These are phyloP conservation scores for Caenorhabditis briggsae DNA, from an alignment of 1,140 invertebrate genomes.

Conservation along the genomic window DNA sequence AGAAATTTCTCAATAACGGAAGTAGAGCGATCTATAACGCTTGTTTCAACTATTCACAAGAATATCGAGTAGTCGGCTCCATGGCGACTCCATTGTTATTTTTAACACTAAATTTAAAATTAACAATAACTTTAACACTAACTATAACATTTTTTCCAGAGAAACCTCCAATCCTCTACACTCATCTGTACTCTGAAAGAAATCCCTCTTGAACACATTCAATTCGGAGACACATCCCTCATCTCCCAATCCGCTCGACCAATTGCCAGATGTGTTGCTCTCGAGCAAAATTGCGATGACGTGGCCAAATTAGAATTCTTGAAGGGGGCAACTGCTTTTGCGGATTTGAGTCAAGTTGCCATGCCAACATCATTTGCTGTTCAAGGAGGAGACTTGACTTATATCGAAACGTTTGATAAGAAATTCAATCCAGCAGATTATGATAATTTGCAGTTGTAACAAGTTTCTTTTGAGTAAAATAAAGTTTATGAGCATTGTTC, in stretches of 20 bases:
- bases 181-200: too few relatives aligned
- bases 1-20: too few relatives aligned
- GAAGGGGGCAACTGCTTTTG: background rate
- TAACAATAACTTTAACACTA: too few relatives aligned
- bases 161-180: too few relatives aligned
- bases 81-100: too few relatives aligned
- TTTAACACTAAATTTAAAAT: too few relatives aligned
- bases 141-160: too few relatives aligned
- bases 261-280: background rate
- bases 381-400: background rate
- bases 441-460: constrained; percentile 6
- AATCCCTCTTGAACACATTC: too few relatives aligned
- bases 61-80: too few relatives aligned
- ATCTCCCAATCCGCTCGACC: background rate
- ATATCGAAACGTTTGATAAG: background rate
- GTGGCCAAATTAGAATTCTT: background rate
- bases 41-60: too few relatives aligned
- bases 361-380: background rate
- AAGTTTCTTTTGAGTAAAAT: background rate
- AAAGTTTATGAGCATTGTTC: background rate
- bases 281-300: background rate
- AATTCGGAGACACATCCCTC: too few relatives aligned
- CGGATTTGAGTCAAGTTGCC: background rate
- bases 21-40: too few relatives aligned
- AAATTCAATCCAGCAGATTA: background rate